Conservation (phyloP, 2,113 vertebrate genomes). For the Butorides virescens region DNA sequence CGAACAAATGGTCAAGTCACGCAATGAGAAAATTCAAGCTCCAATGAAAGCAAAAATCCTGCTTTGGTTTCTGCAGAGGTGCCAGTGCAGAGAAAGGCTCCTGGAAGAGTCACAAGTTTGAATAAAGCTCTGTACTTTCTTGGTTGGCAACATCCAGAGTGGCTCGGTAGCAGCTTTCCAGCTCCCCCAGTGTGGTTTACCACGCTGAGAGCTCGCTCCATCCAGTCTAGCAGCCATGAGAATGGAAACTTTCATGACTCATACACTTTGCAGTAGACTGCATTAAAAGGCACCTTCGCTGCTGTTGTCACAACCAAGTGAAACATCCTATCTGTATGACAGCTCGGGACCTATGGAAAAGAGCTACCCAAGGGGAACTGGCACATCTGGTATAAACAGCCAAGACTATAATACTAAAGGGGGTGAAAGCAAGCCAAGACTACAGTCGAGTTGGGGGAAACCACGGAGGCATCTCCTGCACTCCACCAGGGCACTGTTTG, state of each 20-base stretch:
- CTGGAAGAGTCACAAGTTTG: conserved; percentile 37
- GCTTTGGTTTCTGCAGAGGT: conserved; percentile 45
- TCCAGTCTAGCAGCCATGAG: conserved; percentile 37
- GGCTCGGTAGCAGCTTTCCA: conserved; percentile 24
- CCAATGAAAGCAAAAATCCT: conserved; percentile 48
- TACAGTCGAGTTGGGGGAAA: background rate
- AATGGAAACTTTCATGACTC: conserved; percentile 65
- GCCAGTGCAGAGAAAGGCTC: conserved; percentile 13
- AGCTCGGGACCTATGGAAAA: background rate
- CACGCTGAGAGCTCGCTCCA: conserved; percentile 24
- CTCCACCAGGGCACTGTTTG: background rate
- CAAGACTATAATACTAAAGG: background rate
- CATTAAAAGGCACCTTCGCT: conserved; percentile 21
- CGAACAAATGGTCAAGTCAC: conserved; percentile 26
- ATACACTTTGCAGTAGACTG: background rate
- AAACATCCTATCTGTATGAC: background rate
- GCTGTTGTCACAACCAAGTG: background rate
- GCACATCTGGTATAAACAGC: background rate
- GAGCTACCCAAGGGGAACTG: background rate
- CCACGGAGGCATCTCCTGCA: background rate
- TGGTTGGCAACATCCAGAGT: background rate
- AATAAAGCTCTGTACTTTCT: conserved; percentile 52
- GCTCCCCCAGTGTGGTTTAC: conserved; percentile 53
- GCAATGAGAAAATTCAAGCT: conserved; percentile 43
- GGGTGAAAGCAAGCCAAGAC: background rate